Base-by-base conservation (phyloP, 2,888 invertebrate genomes). In the Corythucha ciliata region DNA sequence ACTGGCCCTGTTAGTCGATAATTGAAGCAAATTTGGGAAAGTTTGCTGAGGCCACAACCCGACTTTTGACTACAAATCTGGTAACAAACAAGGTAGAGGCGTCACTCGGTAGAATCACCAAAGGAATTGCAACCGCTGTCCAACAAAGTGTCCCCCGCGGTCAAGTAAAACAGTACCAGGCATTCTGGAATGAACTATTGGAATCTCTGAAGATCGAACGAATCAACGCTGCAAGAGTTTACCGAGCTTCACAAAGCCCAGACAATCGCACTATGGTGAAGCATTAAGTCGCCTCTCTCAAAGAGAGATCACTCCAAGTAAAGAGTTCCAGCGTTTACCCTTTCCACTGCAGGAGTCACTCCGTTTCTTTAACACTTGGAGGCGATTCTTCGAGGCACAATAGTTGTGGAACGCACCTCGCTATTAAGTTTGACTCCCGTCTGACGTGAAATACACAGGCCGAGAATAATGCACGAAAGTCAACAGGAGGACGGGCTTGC, bases 131-230 rank as follows among this genome's bases (percentile, higher is more conserved):
- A 26, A 8, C 8, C 24, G 25, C 26, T 16, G 45, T 33, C 14
- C 45, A 45, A 32, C 29, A 33, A 18, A 21, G 32, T 45, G 18
- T 47, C 5, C 47, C 47, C n/a, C 7, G 47, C 6, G 47, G 36
- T 8, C 47, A 47, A 22, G 36, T 47, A 34, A 34, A 36, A 14
- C 12, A 21, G 2, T 47, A 47, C 16, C 29, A 33, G 21, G 25
- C 47, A 21, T 47, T 47, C 36, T 47, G 47, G 47, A 47, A 47
- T 18, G 37, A 47, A 10, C 14, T 36, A 8, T 24, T 47, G 10
- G 36, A 47, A 47, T 12, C 34, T n/a, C 14, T 47, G 36, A 47
- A 47, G 24, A 36, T 36, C 12, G 37, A 47, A 8, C 33, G 37
- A 10, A 25, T 36, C 21, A 37, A 26, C 24, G 47, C 47, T 12